Evolutionary conservation across 2,113 vertebrate species (phyloP).

Genomic region (Falcunculus frontatus): DNA sequence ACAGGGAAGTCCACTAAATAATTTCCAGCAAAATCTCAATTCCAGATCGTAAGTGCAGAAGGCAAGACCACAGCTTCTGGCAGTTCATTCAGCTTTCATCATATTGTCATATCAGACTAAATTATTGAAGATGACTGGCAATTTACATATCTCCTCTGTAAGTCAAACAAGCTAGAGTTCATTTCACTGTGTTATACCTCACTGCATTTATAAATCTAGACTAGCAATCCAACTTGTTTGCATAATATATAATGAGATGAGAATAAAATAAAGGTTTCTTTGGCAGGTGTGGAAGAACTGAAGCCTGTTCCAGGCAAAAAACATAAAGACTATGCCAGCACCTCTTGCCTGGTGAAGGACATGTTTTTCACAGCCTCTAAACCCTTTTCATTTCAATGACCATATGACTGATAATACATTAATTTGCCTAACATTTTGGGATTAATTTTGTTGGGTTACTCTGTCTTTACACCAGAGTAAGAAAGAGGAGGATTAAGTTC

Average conservation of each 20-base stretch:
- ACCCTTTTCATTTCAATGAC: background rate
- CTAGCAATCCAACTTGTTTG: background rate
- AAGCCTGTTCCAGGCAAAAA: background rate
- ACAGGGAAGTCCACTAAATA: background rate
- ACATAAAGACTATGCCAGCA: background rate
- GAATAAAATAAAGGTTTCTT: background rate
- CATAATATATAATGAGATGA: background rate
- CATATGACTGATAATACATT: background rate
- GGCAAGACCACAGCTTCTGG: background rate
- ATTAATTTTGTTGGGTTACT: background rate
- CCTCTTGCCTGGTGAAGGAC: background rate
- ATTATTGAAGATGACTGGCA: constrained; percentile 31
- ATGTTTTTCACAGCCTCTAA: background rate
- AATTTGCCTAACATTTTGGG: background rate
- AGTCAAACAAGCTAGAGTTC: constrained; percentile 10
- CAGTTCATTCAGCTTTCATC: constrained; percentile 18
- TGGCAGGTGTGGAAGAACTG: background rate
- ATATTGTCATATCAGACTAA: constrained; percentile 3
- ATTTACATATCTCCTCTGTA: constrained; percentile 21
- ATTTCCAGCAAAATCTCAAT: constrained; percentile 5
- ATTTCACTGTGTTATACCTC: background rate
- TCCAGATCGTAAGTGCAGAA: background rate
- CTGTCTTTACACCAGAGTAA: background rate
- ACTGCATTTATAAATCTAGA: background rate
- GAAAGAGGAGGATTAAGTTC: background rate